Percentiles rank a stretch among this genome's conserved stretches.
These are phyloP conservation scores for Didymodactylos carnosus DNA, from an alignment of 2,888 invertebrate genomes.

Conservation along the genomic window DNA sequence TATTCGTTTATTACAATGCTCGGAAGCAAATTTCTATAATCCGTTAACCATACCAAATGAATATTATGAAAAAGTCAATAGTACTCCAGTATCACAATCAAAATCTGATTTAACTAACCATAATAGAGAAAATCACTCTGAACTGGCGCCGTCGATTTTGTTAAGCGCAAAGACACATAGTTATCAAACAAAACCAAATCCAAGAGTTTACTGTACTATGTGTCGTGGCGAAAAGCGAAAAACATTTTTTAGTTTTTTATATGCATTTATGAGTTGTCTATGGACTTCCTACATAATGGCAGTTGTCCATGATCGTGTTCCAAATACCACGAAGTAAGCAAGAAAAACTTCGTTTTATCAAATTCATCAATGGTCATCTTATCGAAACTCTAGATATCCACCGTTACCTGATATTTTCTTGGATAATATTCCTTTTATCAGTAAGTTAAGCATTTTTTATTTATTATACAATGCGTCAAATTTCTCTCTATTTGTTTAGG, in stretches of 20 bases:
- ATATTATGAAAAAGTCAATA: no score
- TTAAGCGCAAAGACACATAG: not conserved
- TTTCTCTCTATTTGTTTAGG: no score
- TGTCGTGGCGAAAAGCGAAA: slow-evolving; percentile 7
- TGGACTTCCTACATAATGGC: slow-evolving; percentile 68
- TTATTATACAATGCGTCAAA: no score
- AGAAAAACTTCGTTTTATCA: not conserved
- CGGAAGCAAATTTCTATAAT: not conserved
- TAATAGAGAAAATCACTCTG: not conserved
- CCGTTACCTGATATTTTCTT: slow-evolving; percentile 92
- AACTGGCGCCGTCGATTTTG: not conserved
- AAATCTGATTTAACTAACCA: no score
- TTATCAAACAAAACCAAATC: not conserved
- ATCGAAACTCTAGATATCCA: slow-evolving; percentile 42
- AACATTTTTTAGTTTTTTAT: slow-evolving; percentile 24
- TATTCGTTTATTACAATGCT: slow-evolving; percentile 3
- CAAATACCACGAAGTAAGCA: slow-evolving; percentile 61
- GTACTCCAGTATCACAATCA: no score
- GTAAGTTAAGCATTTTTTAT: no score
- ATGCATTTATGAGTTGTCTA: slow-evolving; percentile 28
- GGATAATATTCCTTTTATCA: slow-evolving; percentile 92
- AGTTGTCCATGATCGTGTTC: slow-evolving; percentile 88
- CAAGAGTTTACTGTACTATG: no score
- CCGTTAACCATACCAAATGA: not conserved
- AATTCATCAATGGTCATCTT: not conserved